Base-by-base conservation (phyloP, 2,113 vertebrate genomes). In the Eclectus roratus region DNA sequence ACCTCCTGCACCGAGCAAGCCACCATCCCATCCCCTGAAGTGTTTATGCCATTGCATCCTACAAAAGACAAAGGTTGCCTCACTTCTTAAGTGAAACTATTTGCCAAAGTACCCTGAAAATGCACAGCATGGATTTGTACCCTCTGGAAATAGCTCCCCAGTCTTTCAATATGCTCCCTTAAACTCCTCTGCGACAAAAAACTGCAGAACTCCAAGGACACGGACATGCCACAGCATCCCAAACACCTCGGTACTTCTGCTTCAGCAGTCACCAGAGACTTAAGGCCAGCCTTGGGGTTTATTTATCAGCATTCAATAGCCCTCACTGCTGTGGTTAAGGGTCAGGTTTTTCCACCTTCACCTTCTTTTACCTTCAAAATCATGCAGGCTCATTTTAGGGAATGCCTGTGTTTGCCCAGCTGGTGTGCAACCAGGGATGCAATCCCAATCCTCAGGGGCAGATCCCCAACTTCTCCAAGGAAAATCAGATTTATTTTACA, bases 1-100 rank as follows among this genome's bases (percentile, higher is more conserved):
- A n/a, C 19, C 24, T 43, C 13, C 56, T 78, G 49, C 0, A 0
- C 70, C 0, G 0, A 89, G 78, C 4, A 7, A 88, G 63, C n/a
- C 63, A 68, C 9, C 10, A 4, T 85, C 43, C 56, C 69, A 61
- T n/a, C 41, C 66, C 33, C 9, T 24, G 19, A 25, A 37, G 33
- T 13, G 47, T 66, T 88, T 58, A 74, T 1, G 2, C 31, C 21
- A 2, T 2, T 49, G 27, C 13, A 88, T 43, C 44, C 55, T 28
- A 69, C 12, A 52, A 65, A 88, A 82, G 78, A 55, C 23, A 93
- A 79, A 4, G 17, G 37, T 82, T 66, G 52, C 60, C 53, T 77
- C 89, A 50, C 77, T 89, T 41, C 49, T 81, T 39, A 81, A 41
- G 31, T 17, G 58, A 89, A 91, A 84, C 29, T 84, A 41, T 85